Conservation (phyloP, 1,140 invertebrate genomes). For the Ptiloglossa arizonensis region DNA sequence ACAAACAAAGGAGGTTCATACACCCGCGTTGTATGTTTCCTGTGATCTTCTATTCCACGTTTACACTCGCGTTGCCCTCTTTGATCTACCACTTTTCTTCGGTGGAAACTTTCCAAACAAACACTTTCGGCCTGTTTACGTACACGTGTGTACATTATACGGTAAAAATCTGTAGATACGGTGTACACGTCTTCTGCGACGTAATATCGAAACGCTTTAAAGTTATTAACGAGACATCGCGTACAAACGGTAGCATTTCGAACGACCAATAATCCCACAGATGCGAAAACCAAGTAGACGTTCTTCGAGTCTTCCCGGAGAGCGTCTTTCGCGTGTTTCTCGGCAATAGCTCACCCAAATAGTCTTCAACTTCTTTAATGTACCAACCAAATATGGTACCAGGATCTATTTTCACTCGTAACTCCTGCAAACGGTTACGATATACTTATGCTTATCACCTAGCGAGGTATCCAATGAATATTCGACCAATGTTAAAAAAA, state of each 20-base stretch:
- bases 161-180: too few species aligned
- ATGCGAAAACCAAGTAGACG: not conserved
- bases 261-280: not conserved
- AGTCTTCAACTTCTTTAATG: too few species aligned
- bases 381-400: too few species aligned
- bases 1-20: not conserved
- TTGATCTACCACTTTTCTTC: not conserved
- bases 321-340: not conserved
- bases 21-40: not conserved
- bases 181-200: too few species aligned
- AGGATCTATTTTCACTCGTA: too few species aligned
- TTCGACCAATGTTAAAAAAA: too few species aligned
- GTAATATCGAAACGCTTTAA: too few species aligned
- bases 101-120: not conserved
- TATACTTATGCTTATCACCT: too few species aligned
- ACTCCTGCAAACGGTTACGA: too few species aligned
- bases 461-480: too few species aligned
- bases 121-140: not conserved
- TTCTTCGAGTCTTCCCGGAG: not conserved
- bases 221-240: too few species aligned
- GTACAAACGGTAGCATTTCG: not conserved
- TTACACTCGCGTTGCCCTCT: not conserved
- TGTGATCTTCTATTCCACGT: not conserved
- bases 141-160: not conserved
- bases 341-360: too few species aligned